Evolutionary conservation across 2,888 invertebrate genomes (phyloP), one percentile per base, ranked within the genome.

Genomic region (Leptopilina myrica): DNA sequence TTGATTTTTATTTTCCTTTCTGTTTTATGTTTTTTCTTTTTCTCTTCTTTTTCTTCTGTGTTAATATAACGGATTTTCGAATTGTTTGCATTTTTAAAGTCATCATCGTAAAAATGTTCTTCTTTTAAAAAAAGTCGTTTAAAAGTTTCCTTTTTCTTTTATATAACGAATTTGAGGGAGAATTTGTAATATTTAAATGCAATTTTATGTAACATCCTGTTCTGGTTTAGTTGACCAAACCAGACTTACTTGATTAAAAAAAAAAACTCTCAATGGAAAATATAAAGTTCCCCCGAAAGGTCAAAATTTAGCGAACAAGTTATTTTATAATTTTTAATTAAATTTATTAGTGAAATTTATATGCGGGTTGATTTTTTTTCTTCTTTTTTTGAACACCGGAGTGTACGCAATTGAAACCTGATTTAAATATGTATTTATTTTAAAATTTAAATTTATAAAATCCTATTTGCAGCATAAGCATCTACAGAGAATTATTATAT

Each of bases 401-500:
- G 20, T 20, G 20, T 12, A 64, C 26, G 9, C 11, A 64, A 33
- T 5, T 33, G 33, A 64, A 64, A 33, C 33, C 40, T 3, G 64
- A 33, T 64, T 64, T 64, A 64, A 64, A 64, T 64, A 14, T 64
- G 14, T 64, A 64, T 64, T 64, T 26, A 11, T 64, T 64, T 64
- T 26, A 64, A 64, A 11, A 33, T 64, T 64, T 26, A 64, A 64
- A 64, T 64, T 64, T 40, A 64, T 64, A 64, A 64, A 64, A 64
- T 64, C 40, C 20, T 64, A 64, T 64, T 64, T 64, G 40, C 64
- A 64, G 64, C 64, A 33, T 33, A 26, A 64, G 40, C 64, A 64
- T 26, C 64, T 40, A 64, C 64, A 33, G 33, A 33, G 64, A 64
- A 64, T 64, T 64, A 64, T 64, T 64, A 64, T 64, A 64, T 64